These are phyloP conservation scores for Bradypodion ventrale DNA, from an alignment of 2,797 vertebrate species.

Conservation along the genomic window DNA sequence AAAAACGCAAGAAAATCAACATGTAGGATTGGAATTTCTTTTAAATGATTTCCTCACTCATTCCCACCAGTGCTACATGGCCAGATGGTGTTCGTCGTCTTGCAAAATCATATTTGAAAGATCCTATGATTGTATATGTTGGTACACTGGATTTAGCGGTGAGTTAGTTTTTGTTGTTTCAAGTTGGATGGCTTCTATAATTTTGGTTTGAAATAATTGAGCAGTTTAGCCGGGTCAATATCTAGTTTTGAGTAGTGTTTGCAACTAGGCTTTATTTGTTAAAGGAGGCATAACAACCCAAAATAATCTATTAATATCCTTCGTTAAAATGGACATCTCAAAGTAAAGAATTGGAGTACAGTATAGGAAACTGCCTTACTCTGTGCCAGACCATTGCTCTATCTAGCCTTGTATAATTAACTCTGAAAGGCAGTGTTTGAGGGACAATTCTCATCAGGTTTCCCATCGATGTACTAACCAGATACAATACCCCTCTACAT, in stretches of 20 bases:
- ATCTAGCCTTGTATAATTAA: no score
- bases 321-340: not conserved
- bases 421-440: no score
- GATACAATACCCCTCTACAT: no score
- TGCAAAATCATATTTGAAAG: conserved; percentile 90
- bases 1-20: not conserved
- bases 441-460: no score
- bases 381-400: no score
- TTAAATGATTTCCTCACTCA: conserved; percentile 31
- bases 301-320: not conserved
- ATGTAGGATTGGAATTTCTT: not conserved
- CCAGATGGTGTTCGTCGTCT: conserved; percentile 89
- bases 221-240: not conserved
- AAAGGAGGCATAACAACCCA: not conserved
- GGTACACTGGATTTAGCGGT: conserved; percentile 94
- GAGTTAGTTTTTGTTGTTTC: conserved; percentile 66
- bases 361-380: not conserved
- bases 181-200: not conserved
- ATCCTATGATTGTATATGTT: conserved; percentile 95
- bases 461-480: no score
- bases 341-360: not conserved
- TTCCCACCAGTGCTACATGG: conserved; percentile 89
- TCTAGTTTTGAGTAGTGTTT: not conserved
- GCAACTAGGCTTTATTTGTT: not conserved
- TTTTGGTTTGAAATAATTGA: not conserved